Conservation (phyloP, 2,113 vertebrate species). For the Carassius carassius region DNA sequence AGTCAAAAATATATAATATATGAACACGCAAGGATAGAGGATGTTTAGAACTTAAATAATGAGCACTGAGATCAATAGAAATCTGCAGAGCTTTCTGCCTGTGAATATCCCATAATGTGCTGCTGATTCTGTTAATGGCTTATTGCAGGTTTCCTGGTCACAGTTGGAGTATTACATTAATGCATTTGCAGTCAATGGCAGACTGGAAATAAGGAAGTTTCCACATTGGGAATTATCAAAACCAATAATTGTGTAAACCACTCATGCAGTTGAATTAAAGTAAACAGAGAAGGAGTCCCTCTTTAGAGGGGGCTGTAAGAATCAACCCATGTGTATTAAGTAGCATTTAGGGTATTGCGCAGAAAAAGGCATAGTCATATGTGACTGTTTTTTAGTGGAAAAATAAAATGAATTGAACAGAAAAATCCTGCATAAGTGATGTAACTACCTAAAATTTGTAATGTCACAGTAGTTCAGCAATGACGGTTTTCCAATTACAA, state of each 20-base stretch:
- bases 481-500: background rate
- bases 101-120: background rate
- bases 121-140: background rate
- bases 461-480: background rate
- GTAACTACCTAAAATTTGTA: background rate
- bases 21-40: background rate
- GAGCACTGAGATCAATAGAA: constrained; percentile 4
- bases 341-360: background rate
- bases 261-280: constrained; percentile 37
- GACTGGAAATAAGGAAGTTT: constrained; percentile 25
- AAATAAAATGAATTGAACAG: background rate
- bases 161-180: constrained; percentile 16
- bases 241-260: constrained; percentile 36
- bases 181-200: constrained; percentile 26
- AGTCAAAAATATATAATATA: background rate
- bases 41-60: constrained; percentile 6
- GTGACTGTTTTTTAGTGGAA: background rate
- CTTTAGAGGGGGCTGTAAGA: background rate
- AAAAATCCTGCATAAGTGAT: background rate
- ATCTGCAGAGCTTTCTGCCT: background rate
- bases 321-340: background rate
- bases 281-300: background rate
- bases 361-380: background rate
- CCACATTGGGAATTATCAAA: constrained; percentile 24
- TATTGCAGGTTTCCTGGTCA: constrained; percentile 17